Evolutionary conservation across 2,888 invertebrate genomes (phyloP), one percentile per base, ranked within the genome.

Genomic region (Morinoia aosen): DNA sequence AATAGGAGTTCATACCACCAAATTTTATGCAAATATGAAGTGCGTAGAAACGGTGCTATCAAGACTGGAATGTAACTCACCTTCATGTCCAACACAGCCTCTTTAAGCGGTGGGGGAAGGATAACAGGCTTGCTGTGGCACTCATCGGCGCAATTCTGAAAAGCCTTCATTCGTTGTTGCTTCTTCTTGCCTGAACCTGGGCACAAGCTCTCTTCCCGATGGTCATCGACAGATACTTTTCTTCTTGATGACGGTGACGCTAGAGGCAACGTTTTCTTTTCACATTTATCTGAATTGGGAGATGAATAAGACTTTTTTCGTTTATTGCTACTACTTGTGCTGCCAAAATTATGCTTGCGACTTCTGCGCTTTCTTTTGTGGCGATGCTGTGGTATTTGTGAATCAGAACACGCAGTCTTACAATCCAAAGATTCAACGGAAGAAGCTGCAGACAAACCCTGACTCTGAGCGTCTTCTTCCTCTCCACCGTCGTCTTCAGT

Each of bases 41-140:
- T 48, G 48, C 48, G 5, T 48, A 48, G 5, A 48, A 48, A 48
- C 48, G 5, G 33, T 33, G n/a, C n/a, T n/a, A n/a, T n/a, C n/a
- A n/a, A n/a, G n/a, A n/a, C n/a, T n/a, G n/a, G n/a, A 76, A 16
- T 2, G 25, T 33, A 76, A 19, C 95, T 95, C 39, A 96, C 96
- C 96, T 96, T 96, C 76, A 96, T 95, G 88, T 96, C 96, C 40
- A 96, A 61, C 33, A 96, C 96, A 57, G 96, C 95, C 88, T 91
- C 95, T 57, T 95, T 95, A 88, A 96, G 96, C 56, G 95, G 90
- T 0, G 96, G 96, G 33, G 96, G 96, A 40, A 88, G 64, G 25
- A 95, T 64, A 58, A 96, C 95, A 61, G 58, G 48, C 33, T 88
- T 61, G 48, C 58, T 40, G n/a, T 58, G 4, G 19, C 40, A 25